Evolutionary conservation across 1,140 invertebrate species (phyloP).

Genomic region (Philopotamus ludificatus): DNA sequence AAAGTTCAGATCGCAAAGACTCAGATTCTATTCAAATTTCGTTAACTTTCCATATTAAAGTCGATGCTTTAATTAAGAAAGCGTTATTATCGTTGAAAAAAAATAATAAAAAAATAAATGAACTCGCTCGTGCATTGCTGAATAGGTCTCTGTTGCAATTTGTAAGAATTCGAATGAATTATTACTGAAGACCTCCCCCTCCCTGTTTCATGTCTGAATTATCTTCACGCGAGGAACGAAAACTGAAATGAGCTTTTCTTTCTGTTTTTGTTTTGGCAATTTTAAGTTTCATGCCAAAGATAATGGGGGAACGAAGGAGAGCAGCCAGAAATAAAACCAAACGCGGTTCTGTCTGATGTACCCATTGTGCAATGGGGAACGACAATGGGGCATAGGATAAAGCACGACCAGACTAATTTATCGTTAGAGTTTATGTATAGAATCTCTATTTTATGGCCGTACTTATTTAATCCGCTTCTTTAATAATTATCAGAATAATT

Average conservation of each 20-base stretch:
- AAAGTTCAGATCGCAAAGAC: too few species aligned
- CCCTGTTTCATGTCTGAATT: too few species aligned
- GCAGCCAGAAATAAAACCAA: neutral
- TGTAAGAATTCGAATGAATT: conserved; percentile 17
- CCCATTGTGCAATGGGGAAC: neutral
- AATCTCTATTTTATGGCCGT: too few species aligned
- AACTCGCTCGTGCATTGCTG: conserved; percentile 4
- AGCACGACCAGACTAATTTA: neutral
- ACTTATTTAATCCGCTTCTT: neutral
- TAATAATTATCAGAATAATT: neutral
- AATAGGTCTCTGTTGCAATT: conserved; percentile 17
- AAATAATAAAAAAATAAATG: too few species aligned
- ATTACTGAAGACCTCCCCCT: conserved; percentile 12
- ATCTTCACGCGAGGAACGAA: conserved; percentile 24
- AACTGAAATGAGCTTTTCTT: conserved; percentile 25
- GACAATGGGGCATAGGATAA: neutral
- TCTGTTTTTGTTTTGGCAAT: conserved; percentile 23
- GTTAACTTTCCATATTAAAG: too few species aligned
- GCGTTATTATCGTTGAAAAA: neutral
- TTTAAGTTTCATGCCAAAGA: conserved; percentile 27
- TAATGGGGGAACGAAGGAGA: conserved; percentile 3
- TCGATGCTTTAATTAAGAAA: too few species aligned
- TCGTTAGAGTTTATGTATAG: too few species aligned
- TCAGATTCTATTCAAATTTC: too few species aligned
- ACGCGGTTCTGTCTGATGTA: neutral